Evolutionary conservation across 53 echinoderm and acorn worm species (phyloP), one percentile per base, ranked within the genome.

Genomic region (Glandiceps talaboti): DNA sequence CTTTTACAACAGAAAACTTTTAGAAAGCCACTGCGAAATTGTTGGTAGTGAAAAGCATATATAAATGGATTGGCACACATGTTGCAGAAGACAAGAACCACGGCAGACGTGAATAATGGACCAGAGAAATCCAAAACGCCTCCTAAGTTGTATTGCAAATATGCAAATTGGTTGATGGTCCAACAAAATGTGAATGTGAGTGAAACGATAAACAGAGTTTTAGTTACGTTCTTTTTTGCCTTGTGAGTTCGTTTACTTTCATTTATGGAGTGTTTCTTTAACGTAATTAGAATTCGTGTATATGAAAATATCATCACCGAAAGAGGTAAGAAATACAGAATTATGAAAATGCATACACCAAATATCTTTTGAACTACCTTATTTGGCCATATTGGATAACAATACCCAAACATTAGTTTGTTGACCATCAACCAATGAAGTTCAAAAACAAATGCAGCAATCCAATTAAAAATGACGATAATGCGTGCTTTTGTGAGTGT

Each of bases 31-130:
- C 30, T 26, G 31, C 84, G 90, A 30, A 90, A 90, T 73, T 81
- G 78, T 26, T 33, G 78, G 73, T 87, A 90, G 73, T 87, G 90
- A 25, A 64, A 28, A 0, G 77, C 77, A 30, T 83, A 83, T 30
- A 83, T 83, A 28, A 83, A 83, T 25, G 83, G 83, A 30, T 83
- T 83, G 30, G 31, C 83, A 31, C 77, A 32, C 83, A 78, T 83
- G 73, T 83, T 83, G 73, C 83, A 83, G 20, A 83, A 77, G 0
- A 76, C 83, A 26, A 83, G 27, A 1, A 76, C 28, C 6, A 83
- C 76, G 14, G 78, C 29, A 20, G 64, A 29, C 27, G 26, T 30
- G 31, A 77, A 77, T 28, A 78, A 30, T 12, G 83, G 77, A 64
- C 78, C 45, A 6, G 33, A 28, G 29, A 33, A 77, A 77, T 77